A percentile compares a stretch with the other conserved stretches of the same genome.
phyloP scores from a whole-genome alignment of 2,113 vertebrate species.

The Anoura caudifer region DNA sequence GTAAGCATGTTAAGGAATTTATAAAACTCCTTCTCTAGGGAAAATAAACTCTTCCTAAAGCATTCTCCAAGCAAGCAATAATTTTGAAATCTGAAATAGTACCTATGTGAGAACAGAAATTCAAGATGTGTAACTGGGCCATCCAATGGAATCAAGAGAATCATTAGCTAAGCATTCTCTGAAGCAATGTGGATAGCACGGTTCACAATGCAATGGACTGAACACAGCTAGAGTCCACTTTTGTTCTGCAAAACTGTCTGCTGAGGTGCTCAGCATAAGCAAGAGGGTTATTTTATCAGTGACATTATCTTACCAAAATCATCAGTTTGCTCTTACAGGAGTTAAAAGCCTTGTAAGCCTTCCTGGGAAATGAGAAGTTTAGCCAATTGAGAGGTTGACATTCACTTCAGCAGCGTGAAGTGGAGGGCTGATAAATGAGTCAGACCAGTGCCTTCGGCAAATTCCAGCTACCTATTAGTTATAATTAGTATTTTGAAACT shows the following conservation, averaged over 20 bases:
- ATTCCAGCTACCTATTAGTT: slow-evolving; percentile 64
- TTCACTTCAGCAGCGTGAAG: slow-evolving; percentile 67
- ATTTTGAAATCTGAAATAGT: slow-evolving; percentile 50
- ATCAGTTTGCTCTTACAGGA: slow-evolving; percentile 57
- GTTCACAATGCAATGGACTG: not conserved
- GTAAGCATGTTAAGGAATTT: not conserved
- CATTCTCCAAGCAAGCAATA: slow-evolving; percentile 13
- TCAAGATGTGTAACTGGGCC: not conserved
- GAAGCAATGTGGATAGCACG: slow-evolving; percentile 26
- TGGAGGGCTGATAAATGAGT: slow-evolving; percentile 71
- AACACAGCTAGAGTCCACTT: slow-evolving; percentile 53
- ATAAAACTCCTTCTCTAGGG: not conserved
- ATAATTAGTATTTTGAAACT: slow-evolving; percentile 75
- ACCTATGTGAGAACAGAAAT: not conserved
- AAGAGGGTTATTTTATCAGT: slow-evolving; percentile 48
- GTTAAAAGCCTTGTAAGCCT: slow-evolving; percentile 68
- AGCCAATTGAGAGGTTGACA: slow-evolving; percentile 76
- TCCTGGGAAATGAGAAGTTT: slow-evolving; percentile 66
- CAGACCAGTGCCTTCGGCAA: slow-evolving; percentile 70
- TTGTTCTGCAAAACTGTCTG: slow-evolving; percentile 62
- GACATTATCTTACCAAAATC: slow-evolving; percentile 64
- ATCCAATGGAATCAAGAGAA: slow-evolving; percentile 4
- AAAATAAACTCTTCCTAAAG: not conserved
- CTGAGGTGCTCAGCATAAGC: slow-evolving; percentile 48
- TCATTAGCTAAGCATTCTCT: slow-evolving; percentile 37